phyloP scores from a whole-genome alignment of 1,140 invertebrate genomes.

The Latrodectus geometricus region DNA sequence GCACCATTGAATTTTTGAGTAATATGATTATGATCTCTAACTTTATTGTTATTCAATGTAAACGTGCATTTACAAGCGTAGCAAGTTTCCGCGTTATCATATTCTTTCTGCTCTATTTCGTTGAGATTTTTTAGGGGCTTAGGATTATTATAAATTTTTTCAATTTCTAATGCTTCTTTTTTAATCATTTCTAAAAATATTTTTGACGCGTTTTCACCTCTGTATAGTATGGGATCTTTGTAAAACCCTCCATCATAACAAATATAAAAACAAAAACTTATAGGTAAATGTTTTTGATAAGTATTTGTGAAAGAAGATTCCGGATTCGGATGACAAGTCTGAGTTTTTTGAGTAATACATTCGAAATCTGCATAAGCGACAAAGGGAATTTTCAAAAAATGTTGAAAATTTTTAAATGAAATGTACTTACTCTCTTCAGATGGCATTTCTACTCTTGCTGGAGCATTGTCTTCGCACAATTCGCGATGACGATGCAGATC shows the following conservation, averaged over 20 bases:
- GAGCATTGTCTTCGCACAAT: neutral
- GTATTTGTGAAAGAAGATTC: too few relatives aligned
- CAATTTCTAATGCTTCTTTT: neutral
- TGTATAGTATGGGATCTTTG: neutral
- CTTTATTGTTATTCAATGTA: too few relatives aligned
- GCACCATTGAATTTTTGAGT: neutral
- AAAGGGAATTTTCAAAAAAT: neutral
- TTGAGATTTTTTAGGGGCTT: neutral
- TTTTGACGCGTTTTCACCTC: neutral
- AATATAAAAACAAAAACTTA: conserved; percentile 10
- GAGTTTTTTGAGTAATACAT: too few relatives aligned
- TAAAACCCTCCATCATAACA: too few relatives aligned
- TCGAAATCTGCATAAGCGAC: neutral
- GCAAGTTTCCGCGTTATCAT: too few relatives aligned
- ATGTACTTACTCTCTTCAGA: too few relatives aligned
- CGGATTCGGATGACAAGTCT: too few relatives aligned
- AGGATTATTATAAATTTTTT: conserved; percentile 3
- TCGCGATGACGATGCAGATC: too few relatives aligned
- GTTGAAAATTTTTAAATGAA: neutral
- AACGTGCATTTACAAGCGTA: too few relatives aligned
- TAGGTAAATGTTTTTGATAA: conserved; percentile 2
- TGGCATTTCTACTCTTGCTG: neutral
- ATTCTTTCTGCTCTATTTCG: too few relatives aligned
- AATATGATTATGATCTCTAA: too few relatives aligned
- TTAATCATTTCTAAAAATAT: neutral